Evolutionary conservation across 2,888 invertebrate species (phyloP).

Genomic region (Tenthredo distinguenda): DNA sequence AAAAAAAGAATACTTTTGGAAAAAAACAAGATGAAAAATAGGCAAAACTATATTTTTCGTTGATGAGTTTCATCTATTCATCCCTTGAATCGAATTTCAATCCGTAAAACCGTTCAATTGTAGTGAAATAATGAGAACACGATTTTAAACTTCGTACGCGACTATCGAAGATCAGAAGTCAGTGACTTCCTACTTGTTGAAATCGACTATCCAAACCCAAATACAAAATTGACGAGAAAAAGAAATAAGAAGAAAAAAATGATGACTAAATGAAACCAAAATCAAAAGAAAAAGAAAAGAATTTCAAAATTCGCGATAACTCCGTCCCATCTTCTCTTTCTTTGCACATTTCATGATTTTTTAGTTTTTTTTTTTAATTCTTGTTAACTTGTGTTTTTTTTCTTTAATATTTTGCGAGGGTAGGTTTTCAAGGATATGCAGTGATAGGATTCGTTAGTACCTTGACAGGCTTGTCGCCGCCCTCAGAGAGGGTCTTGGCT

Average conservation of each 20-base stretch:
- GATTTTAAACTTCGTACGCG: not conserved
- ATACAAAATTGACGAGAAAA: not conserved
- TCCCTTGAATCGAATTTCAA: not conserved
- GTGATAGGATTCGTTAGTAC: constrained; percentile 57
- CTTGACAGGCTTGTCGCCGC: constrained; percentile 61
- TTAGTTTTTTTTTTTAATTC: not conserved
- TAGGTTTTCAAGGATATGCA: constrained; percentile 19
- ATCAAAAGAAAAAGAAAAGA: not conserved
- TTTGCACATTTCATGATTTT: not conserved
- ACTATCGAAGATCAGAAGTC: not conserved
- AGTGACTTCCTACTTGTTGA: too few relatives aligned
- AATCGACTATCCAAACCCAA: not conserved
- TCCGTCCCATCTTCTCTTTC: not conserved
- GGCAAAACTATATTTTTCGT: too few relatives aligned
- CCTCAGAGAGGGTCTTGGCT: constrained; percentile 59
- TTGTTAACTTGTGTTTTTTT: not conserved
- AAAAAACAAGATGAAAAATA: not conserved
- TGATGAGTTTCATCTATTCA: not conserved
- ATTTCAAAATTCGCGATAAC: not conserved
- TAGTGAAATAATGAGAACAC: not conserved
- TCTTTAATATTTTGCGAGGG: constrained; percentile 10
- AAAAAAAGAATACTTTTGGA: not conserved
- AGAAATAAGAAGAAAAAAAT: not conserved
- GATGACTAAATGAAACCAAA: not conserved
- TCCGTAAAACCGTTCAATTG: not conserved